Percentiles rank a stretch among this genome's conserved stretches.
phyloP scores from a whole-genome alignment of 2,888 invertebrate genomes.

The Himalopsyche japonica region DNA sequence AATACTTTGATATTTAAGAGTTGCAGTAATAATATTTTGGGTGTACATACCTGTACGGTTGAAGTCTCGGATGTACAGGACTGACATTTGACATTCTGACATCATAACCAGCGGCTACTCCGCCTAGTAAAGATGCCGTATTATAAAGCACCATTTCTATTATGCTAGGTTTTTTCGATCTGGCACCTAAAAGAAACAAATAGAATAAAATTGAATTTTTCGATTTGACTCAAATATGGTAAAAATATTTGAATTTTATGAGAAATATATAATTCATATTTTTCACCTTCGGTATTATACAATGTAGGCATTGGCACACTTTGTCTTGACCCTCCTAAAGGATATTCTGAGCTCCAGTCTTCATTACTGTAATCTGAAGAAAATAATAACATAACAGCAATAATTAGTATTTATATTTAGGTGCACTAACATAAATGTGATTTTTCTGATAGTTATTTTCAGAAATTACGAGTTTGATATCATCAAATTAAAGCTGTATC shows the following conservation, averaged over 20 bases:
- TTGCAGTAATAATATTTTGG: too few species aligned
- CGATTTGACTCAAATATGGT: not conserved
- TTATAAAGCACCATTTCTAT: slow-evolving; percentile 83
- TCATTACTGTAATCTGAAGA: slow-evolving; percentile 61
- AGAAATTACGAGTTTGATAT: too few species aligned
- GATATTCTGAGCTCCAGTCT: slow-evolving; percentile 69
- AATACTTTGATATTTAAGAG: too few species aligned
- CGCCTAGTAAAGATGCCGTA: slow-evolving; percentile 88
- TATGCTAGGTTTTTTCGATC: slow-evolving; percentile 71
- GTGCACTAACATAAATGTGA: too few species aligned
- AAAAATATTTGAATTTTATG: too few species aligned
- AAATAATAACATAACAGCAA: slow-evolving; percentile 5
- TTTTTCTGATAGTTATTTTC: too few species aligned
- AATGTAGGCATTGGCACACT: slow-evolving; percentile 80
- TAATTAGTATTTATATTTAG: too few species aligned
- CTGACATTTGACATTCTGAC: slow-evolving; percentile 86
- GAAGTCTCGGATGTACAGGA: slow-evolving; percentile 78
- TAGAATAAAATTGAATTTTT: too few species aligned
- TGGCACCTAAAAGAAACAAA: slow-evolving; percentile 52
- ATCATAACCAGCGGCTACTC: slow-evolving; percentile 91
- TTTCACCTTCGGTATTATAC: slow-evolving; percentile 73
- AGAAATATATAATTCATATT: slow-evolving; percentile 27
- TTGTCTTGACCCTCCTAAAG: slow-evolving; percentile 58
- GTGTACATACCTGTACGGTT: slow-evolving; percentile 65
- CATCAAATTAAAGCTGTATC: too few species aligned